phyloP scores from a whole-genome alignment of 2,113 vertebrate genomes.

The Okapia johnstoni region DNA sequence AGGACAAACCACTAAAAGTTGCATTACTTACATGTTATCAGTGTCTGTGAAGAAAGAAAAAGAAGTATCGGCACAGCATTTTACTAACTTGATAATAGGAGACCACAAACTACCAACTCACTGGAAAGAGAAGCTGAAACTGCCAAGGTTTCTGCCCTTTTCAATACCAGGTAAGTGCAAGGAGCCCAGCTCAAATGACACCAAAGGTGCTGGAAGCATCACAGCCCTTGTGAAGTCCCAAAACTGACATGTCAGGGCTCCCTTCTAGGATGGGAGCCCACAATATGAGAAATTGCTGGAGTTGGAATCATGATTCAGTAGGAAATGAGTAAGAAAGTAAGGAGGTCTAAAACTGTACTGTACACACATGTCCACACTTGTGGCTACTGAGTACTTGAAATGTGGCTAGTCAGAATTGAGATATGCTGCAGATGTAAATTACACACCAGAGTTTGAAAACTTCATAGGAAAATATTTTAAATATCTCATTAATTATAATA shows the following conservation, averaged over 20 bases:
- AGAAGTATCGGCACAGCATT: not conserved
- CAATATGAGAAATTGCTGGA: not conserved
- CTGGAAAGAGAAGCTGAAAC: not conserved
- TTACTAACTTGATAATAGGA: not conserved
- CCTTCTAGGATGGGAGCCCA: not conserved
- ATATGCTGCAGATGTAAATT: not conserved
- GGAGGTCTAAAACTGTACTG: not conserved
- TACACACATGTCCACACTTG: not conserved
- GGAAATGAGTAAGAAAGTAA: not conserved
- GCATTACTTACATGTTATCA: not conserved
- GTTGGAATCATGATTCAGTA: not conserved
- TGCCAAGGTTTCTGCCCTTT: not conserved
- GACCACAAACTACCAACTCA: not conserved
- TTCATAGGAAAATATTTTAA: not conserved
- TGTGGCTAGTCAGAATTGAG: not conserved
- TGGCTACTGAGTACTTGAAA: not conserved
- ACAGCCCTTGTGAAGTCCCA: not conserved
- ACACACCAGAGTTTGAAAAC: not conserved
- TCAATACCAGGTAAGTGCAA: not conserved
- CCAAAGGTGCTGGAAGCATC: not conserved
- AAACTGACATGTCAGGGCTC: not conserved
- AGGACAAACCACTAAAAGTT: not conserved
- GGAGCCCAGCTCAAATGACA: not conserved
- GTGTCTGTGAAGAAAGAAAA: not conserved
- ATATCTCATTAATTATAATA: not conserved